Conservation (phyloP, 2,113 vertebrate species). For the Oryzias curvinotus region DNA sequence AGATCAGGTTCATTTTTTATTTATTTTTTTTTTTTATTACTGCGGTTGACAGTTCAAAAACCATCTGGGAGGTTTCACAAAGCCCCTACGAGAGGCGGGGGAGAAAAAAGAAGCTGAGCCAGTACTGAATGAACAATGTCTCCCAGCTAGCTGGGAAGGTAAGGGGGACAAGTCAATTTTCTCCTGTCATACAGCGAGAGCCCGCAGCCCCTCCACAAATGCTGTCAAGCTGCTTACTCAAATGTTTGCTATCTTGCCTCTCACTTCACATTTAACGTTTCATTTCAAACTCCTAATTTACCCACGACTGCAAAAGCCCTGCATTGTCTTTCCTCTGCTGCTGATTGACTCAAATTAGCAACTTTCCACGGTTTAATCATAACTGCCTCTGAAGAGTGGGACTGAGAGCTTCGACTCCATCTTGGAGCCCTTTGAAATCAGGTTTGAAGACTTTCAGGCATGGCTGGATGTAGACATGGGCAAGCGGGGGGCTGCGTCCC, state of each 20-base stretch:
- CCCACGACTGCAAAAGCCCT: conserved; percentile 16
- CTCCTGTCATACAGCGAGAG: conserved; percentile 40
- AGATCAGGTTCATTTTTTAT: conserved; percentile 21
- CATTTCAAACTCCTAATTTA: conserved; percentile 33
- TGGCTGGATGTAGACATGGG: too few relatives aligned
- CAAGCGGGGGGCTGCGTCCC: too few relatives aligned
- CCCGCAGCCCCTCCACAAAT: conserved; percentile 52
- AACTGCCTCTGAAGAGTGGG: conserved; percentile 42
- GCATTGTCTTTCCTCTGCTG: conserved; percentile 34
- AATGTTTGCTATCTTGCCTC: conserved; percentile 21
- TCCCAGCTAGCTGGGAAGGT: conserved; percentile 46
- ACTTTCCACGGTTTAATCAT: conserved; percentile 49
- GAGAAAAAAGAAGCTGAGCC: conserved; percentile 25
- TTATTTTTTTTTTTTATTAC: background rate
- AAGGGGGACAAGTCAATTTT: conserved; percentile 54
- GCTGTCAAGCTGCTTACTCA: conserved; percentile 37
- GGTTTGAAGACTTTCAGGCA: too few relatives aligned
- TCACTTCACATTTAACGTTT: conserved; percentile 44
- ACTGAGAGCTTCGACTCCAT: conserved; percentile 2
- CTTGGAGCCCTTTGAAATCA: background rate
- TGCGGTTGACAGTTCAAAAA: conserved; percentile 36
- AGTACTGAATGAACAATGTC: conserved; percentile 40
- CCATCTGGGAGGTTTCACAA: conserved; percentile 35
- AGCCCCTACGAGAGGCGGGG: conserved; percentile 30
- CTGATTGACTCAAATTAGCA: conserved; percentile 49